Conservation (phyloP, 2,113 vertebrate species). For the Lipotes vexillifer region DNA sequence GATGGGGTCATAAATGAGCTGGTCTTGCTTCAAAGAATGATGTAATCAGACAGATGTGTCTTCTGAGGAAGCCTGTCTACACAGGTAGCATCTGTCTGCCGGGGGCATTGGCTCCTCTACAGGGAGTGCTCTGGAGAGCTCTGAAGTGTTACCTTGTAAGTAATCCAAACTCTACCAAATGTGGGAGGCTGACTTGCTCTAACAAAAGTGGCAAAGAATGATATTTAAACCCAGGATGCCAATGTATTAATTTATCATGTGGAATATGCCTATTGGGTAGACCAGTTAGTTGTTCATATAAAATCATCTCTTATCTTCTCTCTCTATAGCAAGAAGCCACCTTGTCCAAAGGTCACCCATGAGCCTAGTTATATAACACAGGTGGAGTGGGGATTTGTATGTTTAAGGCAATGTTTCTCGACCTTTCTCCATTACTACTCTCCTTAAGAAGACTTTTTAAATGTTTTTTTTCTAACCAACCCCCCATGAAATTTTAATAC, state of each 20-base stretch:
- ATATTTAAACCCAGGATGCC: not conserved
- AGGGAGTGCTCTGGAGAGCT: not conserved
- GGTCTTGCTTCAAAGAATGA: not conserved
- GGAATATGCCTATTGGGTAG: not conserved
- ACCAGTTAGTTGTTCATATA: not conserved
- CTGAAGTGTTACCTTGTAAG: too few relatives aligned
- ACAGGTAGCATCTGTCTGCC: not conserved
- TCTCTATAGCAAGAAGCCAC: not conserved
- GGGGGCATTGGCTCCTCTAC: not conserved
- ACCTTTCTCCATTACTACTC: not conserved
- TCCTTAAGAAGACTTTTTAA: not conserved
- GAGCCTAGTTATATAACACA: not conserved
- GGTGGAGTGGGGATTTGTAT: not conserved
- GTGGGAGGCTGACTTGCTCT: not conserved
- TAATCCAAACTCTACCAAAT: not conserved
- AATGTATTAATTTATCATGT: not conserved
- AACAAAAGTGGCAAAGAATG: not conserved
- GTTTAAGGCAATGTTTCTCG: not conserved
- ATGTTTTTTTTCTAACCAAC: not conserved
- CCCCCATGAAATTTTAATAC: not conserved
- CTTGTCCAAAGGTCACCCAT: accelerated
- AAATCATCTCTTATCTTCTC: not conserved
- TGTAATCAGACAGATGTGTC: not conserved
- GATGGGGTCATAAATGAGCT: not conserved
- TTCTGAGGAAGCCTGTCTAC: not conserved